Evolutionary conservation across 35 echinoderm and acorn worm species (phyloP).

Genomic region (Lytechinus pictus): DNA sequence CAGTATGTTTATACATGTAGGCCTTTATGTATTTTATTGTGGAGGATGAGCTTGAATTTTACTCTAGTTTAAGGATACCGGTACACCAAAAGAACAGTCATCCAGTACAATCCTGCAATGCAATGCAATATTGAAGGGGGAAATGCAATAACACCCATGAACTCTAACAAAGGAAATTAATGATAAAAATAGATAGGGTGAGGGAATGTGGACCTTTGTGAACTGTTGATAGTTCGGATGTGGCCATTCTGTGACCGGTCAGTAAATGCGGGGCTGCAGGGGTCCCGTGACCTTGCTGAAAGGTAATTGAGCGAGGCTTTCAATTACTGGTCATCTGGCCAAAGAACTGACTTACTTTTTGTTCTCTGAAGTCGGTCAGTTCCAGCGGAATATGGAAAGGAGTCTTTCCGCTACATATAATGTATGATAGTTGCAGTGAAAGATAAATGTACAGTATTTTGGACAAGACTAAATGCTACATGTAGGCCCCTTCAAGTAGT

Average conservation of each 20-base stretch:
- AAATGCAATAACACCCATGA: not conserved
- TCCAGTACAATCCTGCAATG: no score
- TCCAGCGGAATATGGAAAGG: no score
- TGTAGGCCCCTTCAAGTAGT: no score
- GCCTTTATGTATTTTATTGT: not conserved
- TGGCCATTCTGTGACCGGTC: not conserved
- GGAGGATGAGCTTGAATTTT: not conserved
- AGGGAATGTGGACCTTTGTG: not conserved
- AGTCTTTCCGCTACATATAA: no score
- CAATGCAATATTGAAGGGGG: not conserved
- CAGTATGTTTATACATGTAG: no score
- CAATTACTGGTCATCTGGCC: not conserved
- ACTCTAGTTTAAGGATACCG: no score
- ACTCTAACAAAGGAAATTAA: not conserved
- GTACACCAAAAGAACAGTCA: not conserved
- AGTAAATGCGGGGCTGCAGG: not conserved
- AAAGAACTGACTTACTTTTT: not conserved
- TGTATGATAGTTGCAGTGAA: no score
- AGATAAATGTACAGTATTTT: no score
- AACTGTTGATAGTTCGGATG: not conserved
- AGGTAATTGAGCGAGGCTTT: not conserved
- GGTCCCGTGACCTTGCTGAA: not conserved
- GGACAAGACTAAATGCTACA: no score
- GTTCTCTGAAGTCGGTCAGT: not conserved
- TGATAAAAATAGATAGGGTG: not conserved